phyloP scores from a whole-genome alignment of 2,797 vertebrate genomes.

The Myotis findleyi region DNA sequence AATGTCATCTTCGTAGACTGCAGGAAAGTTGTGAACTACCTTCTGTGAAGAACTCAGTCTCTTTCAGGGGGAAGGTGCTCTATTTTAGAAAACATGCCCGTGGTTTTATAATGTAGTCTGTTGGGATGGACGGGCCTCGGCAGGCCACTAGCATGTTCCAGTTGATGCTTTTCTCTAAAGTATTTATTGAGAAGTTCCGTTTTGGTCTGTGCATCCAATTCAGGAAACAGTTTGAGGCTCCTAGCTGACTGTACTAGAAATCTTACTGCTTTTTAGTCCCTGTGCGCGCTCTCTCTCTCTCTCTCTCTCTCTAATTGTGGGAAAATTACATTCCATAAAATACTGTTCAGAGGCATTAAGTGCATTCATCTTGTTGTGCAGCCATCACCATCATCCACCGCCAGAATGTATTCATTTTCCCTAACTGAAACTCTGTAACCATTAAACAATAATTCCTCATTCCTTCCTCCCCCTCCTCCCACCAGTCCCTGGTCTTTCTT shows the following conservation, averaged over 20 bases:
- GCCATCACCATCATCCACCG: neutral
- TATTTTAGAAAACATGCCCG: neutral
- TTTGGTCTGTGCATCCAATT: neutral
- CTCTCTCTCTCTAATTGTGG: neutral
- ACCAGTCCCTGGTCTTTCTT: neutral
- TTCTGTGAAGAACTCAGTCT: neutral
- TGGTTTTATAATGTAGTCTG: neutral
- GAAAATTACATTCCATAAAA: neutral
- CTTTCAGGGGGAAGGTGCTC: neutral
- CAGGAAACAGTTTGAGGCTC: neutral
- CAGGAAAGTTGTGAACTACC: neutral
- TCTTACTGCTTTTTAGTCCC: neutral
- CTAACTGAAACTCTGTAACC: neutral
- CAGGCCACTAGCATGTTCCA: neutral
- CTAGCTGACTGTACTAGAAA: neutral
- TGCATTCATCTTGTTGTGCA: neutral
- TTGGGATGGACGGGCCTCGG: neutral
- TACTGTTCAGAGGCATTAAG: neutral
- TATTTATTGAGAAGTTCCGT: neutral
- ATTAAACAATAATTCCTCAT: neutral
- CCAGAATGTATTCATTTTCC: neutral
- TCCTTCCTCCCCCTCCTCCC: fast-evolving
- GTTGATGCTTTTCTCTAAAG: neutral
- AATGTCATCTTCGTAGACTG: neutral
- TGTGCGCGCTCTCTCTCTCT: neutral